Base-by-base conservation (phyloP, 2,797 vertebrate genomes). In the Urocyon cinereoargenteus region DNA sequence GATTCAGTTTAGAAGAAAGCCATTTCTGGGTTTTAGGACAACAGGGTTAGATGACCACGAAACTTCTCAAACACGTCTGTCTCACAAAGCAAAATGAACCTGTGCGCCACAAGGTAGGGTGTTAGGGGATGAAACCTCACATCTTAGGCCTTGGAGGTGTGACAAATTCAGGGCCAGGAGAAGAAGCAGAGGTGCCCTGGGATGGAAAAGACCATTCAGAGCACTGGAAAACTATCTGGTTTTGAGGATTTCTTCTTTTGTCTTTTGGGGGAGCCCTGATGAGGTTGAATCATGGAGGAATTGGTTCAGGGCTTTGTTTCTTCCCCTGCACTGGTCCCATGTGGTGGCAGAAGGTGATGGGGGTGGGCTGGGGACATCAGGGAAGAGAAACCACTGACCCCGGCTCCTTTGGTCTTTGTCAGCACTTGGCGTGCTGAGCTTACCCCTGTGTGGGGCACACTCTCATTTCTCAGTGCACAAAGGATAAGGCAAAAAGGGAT, bases 281-380 rank as follows among this genome's bases (percentile, higher is more conserved):
- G 62, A 95, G 34, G 57, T 45, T 45, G 7, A 45, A 45, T 45
- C 40, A 45, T 45, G 40, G 40, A 45, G 40, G 40, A 1, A 45
- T 45, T 45, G 40, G 40, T 19, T 14, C 0, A 4, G 45, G 26
- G 6, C 9, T 62, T 68, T 18, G 3, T 34, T 88, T 66, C 75
- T 79, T 5, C 36, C 53, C 11, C 53, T 31, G 36, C 36, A 5
- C 24, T 16, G 45, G 57, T 59, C 78, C 64, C n/a, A 7, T 0
- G 0, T 0, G 62, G 11, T 11, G 34, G 10, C 72, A 57, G 66
- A 45, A 19, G 66, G 31, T 5, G 66, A 34, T 31, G 16, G 26
- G 81, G 24, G 26, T 4, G 1, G 24, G 19, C 22, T 21, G 12
- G 62, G 57, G 10, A 9, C 0, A 0, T 12, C 0, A 5, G 55